Conservation (phyloP, 2,888 invertebrate genomes). For the Ophioninae sp. region DNA sequence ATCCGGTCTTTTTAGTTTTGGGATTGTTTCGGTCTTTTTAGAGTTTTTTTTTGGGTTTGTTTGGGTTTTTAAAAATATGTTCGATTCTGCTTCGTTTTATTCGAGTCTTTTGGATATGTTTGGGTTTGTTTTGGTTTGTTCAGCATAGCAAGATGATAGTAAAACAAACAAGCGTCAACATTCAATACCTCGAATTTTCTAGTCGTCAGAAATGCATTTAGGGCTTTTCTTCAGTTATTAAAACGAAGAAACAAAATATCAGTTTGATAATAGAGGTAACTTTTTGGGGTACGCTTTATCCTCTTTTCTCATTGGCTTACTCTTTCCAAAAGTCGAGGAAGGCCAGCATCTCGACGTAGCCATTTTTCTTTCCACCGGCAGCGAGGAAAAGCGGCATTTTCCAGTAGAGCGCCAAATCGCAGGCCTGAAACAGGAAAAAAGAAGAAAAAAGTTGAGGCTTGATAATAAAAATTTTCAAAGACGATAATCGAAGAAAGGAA, state of each 20-base stretch:
- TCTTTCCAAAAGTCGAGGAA: conserved; percentile 96
- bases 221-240: no score
- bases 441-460: conserved; percentile 4
- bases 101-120: no score
- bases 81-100: no score
- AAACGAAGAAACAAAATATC: not conserved
- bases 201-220: no score
- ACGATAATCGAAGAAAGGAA: not conserved
- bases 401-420: conserved; percentile 97
- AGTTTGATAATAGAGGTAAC: not conserved
- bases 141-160: no score
- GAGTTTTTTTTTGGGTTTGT: not conserved
- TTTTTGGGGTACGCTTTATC: not conserved
- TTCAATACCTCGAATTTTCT: no score
- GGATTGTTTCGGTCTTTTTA: not conserved
- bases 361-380: conserved; percentile 88
- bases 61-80: no score
- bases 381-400: conserved; percentile 97
- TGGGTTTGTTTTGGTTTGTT: no score
- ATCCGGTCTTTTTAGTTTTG: not conserved
- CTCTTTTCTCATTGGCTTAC: conserved; percentile 83
- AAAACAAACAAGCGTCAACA: no score
- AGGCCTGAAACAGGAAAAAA: conserved; percentile 84
- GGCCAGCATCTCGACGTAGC: conserved; percentile 89
- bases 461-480: not conserved